phyloP scores from a whole-genome alignment of 1,140 invertebrate species.

The Potamilus streckersoni region DNA sequence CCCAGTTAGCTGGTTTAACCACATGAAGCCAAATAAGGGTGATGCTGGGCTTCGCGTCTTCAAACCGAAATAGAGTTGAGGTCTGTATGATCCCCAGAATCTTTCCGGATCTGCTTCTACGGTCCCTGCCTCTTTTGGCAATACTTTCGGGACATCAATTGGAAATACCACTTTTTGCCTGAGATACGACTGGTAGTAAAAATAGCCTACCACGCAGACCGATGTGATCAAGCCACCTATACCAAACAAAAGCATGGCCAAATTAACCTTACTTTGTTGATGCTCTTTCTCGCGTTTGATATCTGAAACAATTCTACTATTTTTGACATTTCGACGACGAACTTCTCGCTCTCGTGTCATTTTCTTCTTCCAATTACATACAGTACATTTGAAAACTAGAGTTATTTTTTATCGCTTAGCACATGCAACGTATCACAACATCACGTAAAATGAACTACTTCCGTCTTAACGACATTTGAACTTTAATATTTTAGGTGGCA shows the following conservation, averaged over 20 bases:
- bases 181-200: conserved; percentile 76
- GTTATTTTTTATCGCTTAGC: no score
- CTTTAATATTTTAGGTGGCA: no score
- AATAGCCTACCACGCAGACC: conserved; percentile 3
- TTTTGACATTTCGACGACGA: conserved; percentile 18
- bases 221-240: not conserved
- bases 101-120: conserved; percentile 81
- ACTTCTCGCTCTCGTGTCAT: conserved; percentile 6
- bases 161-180: conserved; percentile 91
- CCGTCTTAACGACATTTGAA: no score
- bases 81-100: conserved; percentile 94
- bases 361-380: not conserved
- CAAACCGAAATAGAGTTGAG: conserved; percentile 84
- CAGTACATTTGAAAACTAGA: not conserved
- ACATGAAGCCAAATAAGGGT: conserved; percentile 92
- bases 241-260: not conserved
- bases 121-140: conserved; percentile 70
- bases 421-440: no score
- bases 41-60: conserved; percentile 90
- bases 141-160: conserved; percentile 81
- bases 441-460: no score
- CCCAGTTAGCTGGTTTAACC: conserved; percentile 80
- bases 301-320: not conserved
- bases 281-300: conserved; percentile 1
- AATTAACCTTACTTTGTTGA: not conserved